Evolutionary conservation across 2,888 invertebrate species (phyloP).

Genomic region (Anoplius nigerrimus): DNA sequence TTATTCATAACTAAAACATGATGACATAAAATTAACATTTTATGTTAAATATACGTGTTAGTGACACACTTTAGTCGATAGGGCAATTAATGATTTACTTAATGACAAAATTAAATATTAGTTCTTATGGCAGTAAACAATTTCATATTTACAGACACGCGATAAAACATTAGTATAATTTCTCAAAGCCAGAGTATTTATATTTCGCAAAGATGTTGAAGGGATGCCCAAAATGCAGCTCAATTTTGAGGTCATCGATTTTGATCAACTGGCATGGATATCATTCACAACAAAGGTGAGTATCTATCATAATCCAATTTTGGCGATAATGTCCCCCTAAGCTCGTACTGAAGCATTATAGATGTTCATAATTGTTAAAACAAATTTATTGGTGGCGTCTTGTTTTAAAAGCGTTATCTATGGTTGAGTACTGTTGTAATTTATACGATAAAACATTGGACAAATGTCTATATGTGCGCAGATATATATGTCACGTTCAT

Average conservation of each 20-base stretch:
- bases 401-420: too few species aligned
- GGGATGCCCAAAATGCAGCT: too few species aligned
- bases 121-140: conserved; percentile 65
- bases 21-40: conserved; percentile 31
- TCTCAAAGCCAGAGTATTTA: too few species aligned
- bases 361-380: conserved; percentile 13
- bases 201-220: too few species aligned
- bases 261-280: conserved; percentile 20
- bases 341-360: conserved; percentile 26
- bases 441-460: too few species aligned
- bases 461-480: too few species aligned
- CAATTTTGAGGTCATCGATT: conserved; percentile 7
- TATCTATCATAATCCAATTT: too few species aligned
- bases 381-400: too few species aligned
- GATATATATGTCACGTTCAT: too few species aligned
- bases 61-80: background rate
- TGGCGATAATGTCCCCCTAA: conserved; percentile 25
- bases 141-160: conserved; percentile 57
- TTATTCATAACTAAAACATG: conserved; percentile 62
- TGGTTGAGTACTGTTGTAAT: too few species aligned
- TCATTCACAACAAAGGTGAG: background rate
- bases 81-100: background rate
- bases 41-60: conserved; percentile 1
- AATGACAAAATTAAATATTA: conserved; percentile 40
- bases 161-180: too few species aligned